phyloP scores from a whole-genome alignment of 2,888 invertebrate genomes.

The Spilosoma lubricipeda region DNA sequence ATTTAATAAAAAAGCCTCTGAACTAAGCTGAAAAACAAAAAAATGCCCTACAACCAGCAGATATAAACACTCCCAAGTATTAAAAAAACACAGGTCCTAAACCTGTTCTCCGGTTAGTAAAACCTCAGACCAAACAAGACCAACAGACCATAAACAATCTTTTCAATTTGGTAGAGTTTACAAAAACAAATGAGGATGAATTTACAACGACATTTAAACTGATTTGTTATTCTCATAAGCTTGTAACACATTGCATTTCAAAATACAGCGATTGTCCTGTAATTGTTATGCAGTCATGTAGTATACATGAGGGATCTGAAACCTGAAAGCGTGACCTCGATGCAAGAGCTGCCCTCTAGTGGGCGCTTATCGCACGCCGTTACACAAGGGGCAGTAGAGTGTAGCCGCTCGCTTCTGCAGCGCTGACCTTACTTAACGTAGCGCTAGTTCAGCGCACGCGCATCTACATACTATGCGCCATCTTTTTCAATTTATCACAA shows the following conservation, averaged over 20 bases:
- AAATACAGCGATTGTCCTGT: slow-evolving; percentile 21
- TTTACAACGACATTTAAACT: not conserved
- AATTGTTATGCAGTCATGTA: slow-evolving; percentile 18
- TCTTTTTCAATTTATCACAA: slow-evolving; percentile 35
- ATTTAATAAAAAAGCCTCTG: too few species aligned
- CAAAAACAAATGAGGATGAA: too few species aligned
- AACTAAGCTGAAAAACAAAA: too few species aligned
- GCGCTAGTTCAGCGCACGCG: slow-evolving; percentile 61
- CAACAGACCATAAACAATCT: too few species aligned
- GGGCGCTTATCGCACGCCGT: slow-evolving; percentile 45
- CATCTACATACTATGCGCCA: slow-evolving; percentile 43
- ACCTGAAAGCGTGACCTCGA: slow-evolving; percentile 35
- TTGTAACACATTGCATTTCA: not conserved
- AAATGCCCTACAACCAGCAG: too few species aligned
- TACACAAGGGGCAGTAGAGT: slow-evolving; percentile 60
- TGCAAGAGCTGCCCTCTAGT: slow-evolving; percentile 49
- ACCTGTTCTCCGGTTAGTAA: not conserved
- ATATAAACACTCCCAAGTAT: not conserved
- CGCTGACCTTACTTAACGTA: slow-evolving; percentile 78
- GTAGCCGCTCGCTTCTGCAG: slow-evolving; percentile 49
- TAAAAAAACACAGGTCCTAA: not conserved
- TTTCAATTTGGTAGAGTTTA: too few species aligned
- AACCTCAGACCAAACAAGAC: not conserved
- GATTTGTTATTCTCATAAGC: slow-evolving; percentile 9
- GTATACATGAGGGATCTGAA: slow-evolving; percentile 18